Base-by-base conservation (phyloP, 2,888 invertebrate species). In the Lapara coniferarum region DNA sequence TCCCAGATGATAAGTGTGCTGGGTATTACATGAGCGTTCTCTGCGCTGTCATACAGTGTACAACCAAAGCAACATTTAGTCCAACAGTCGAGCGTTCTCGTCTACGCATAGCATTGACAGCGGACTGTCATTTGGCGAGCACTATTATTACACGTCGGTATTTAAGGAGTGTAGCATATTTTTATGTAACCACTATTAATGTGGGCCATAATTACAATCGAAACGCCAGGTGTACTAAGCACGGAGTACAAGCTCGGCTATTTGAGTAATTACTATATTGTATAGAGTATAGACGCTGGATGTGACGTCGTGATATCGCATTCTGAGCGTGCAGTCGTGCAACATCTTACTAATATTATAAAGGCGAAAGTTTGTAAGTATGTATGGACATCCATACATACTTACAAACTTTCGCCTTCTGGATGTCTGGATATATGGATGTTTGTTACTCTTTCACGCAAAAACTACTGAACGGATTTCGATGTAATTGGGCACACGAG, bases 191-290 rank as follows among this genome's bases (percentile, higher is more conserved):
- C 44, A 56, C 46, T 55, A 69, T 63, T 55, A 69, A 57, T 56
- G 66, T 66, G 49, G 10, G 16, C 49, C n/a, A 46, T 49, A 66
- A 46, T 59, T 63, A 56, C 59, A 63, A 37, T 55, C 49, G 49
- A 70, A 59, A 59, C 67, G 55, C 70, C 67, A 55, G 70, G 70
- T 70, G 69, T 66, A 66, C 69, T 51, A 66, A 66, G 66, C 51
- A 49, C 57, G 16, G 53, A 69, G 63, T 30, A 55, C 70, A 63
- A 59, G 69, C 58, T n/a, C 66, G 46, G 37, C 67, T 63, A 59
- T 53, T 73, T 63, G 55, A 58, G 71, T 71, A 72, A 76, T 76
- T 75, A 71, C 67, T 69, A 49, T 58, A 10, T 12, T 0, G 6
- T 55, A 56, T 14, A n/a, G 57, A 14, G 6, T 55, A 56, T 14